Conservation (phyloP, 1,140 invertebrate genomes). For the Meloidogyne hapla region DNA sequence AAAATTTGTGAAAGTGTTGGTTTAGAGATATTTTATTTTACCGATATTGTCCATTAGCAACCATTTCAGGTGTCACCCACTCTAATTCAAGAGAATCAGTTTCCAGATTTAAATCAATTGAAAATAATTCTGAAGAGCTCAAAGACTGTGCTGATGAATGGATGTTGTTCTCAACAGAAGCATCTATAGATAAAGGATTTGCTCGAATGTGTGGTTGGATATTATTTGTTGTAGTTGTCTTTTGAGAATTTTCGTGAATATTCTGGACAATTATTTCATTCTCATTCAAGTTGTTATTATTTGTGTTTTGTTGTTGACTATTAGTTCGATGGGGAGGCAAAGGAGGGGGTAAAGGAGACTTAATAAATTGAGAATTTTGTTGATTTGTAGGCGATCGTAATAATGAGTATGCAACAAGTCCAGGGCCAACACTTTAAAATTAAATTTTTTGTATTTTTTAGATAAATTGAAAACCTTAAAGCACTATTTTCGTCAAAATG, state of each 20-base stretch:
- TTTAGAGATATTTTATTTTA: background rate
- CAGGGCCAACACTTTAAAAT: conserved; percentile 38
- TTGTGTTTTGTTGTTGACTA: background rate
- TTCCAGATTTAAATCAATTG: conserved; percentile 59
- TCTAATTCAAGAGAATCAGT: conserved; percentile 59
- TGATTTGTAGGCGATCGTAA: background rate
- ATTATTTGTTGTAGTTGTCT: background rate
- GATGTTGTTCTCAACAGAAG: conserved; percentile 15
- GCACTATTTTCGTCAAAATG: conserved; percentile 51
- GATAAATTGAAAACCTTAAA: conserved; percentile 13
- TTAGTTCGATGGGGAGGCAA: background rate
- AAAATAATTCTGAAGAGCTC: conserved; percentile 61
- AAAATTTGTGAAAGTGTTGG: background rate
- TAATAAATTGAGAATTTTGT: background rate
- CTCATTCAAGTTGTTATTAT: background rate
- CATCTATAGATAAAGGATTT: background rate
- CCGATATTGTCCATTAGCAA: conserved; percentile 36
- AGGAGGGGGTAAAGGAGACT: background rate
- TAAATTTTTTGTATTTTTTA: conserved; percentile 9
- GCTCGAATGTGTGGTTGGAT: background rate
- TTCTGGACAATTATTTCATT: conserved; percentile 4
- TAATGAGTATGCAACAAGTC: conserved; percentile 41
- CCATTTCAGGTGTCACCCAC: conserved; percentile 62
- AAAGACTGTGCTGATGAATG: conserved; percentile 61
- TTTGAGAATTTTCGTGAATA: background rate